Evolutionary conservation across 2,797 vertebrate genomes (phyloP).

Genomic region (Mastacembelus armatus): DNA sequence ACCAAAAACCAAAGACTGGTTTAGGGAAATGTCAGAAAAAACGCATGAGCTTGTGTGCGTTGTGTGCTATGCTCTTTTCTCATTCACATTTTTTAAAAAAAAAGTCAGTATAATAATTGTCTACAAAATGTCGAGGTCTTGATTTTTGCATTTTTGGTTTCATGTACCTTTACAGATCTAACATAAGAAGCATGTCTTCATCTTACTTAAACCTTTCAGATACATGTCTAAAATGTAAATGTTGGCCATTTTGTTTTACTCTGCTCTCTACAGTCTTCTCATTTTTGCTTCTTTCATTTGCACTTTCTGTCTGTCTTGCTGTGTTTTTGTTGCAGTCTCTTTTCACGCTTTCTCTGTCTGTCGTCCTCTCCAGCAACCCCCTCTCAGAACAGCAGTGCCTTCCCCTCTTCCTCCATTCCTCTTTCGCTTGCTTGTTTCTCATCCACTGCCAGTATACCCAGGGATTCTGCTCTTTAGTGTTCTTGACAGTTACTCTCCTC

Average conservation of each 20-base stretch:
- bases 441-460: slow-evolving; percentile 52
- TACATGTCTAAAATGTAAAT: too few species aligned
- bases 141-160: slow-evolving; percentile 5
- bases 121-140: too few species aligned
- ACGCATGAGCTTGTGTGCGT: too few species aligned
- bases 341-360: slow-evolving; percentile 26
- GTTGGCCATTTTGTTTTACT: too few species aligned
- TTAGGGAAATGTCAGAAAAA: too few species aligned
- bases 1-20: too few species aligned
- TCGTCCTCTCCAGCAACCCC: slow-evolving; percentile 5
- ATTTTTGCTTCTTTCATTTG: not conserved
- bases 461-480: slow-evolving; percentile 70
- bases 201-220: too few species aligned
- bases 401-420: slow-evolving; percentile 20
- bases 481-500: slow-evolving; percentile 72
- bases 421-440: slow-evolving; percentile 34
- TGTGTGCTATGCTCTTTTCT: too few species aligned
- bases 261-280: slow-evolving; percentile 15
- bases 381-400: slow-evolving; percentile 5
- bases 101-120: too few species aligned
- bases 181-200: too few species aligned
- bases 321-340: not conserved
- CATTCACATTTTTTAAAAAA: too few species aligned
- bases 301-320: not conserved
- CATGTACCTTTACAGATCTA: not conserved